Base-by-base conservation (phyloP, 2,888 invertebrate genomes). In the Athalia cordata region DNA sequence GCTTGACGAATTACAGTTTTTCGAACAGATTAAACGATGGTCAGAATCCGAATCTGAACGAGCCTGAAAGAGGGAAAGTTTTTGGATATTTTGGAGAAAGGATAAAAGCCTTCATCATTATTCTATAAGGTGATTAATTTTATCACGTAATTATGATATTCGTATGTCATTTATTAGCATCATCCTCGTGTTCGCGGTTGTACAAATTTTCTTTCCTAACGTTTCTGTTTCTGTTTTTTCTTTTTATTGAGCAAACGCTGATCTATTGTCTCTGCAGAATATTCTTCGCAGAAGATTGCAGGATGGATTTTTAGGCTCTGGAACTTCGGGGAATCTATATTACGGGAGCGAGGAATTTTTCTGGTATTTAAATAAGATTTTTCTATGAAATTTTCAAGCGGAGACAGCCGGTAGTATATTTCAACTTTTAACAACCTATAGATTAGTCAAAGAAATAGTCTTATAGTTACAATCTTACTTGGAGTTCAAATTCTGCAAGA, bases 111-210 rank as follows among this genome's bases (percentile, higher is more conserved):
- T 0, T 29, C 2, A 47, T 66, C 49, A 1, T 6, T 49, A 5
- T 66, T 5, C 13, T 4, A 47, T 47, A 8, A n/a, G 13, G 7
- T 13, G 5, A 15, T 11, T 8, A 43, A 52, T 52, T 7, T 68
- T 55, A 52, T 43, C 29, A 43, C 55, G 55, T 43, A 29, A 52
- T 52, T 5, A 13, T n/a, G n/a, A n/a, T 49, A 13, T 29, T 29
- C 29, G 29, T 29, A 29, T 29, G 29, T 29, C 59, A 7, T 72
- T 72, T 72, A 72, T 72, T 72, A 43, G 59, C 59, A 57, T 72
- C 72, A 72, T 72, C 72, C 72, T 72, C 72, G 72, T 72, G 47
- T 57, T 59, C 13, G 59, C 45, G 59, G n/a, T 72, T 9, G 15
- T 72, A 57, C 72, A 59, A 45, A 47, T 59, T 72, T 47, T 13